These are phyloP conservation scores for Lycaon pictus DNA, from an alignment of 2,113 vertebrate species.

Conservation along the genomic window DNA sequence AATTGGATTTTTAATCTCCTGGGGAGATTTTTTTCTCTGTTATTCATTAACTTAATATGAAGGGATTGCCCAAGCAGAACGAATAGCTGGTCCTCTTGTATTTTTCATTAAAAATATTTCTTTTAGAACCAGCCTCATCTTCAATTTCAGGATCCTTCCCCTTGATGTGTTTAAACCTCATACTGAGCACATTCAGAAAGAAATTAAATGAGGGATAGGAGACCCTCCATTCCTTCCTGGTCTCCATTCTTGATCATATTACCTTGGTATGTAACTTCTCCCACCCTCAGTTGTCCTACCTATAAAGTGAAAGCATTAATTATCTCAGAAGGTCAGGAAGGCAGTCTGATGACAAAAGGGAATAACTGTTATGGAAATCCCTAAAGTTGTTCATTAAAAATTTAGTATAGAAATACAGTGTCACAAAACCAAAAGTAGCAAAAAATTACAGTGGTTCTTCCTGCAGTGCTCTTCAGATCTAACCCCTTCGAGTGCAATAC, in stretches of 20 bases:
- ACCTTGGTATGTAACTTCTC: not conserved
- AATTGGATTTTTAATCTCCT: constrained; percentile 65
- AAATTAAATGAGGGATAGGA: not conserved
- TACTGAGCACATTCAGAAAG: not conserved
- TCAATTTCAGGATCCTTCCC: not conserved
- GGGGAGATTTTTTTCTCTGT: not conserved
- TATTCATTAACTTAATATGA: not conserved
- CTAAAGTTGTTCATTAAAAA: constrained; percentile 1
- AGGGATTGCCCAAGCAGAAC: constrained; percentile 37
- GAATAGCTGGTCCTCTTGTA: not conserved
- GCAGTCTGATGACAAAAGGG: not conserved
- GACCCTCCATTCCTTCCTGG: not conserved
- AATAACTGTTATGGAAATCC: not conserved
- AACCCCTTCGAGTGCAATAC: not conserved
- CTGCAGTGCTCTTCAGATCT: not conserved
- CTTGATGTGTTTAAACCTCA: not conserved
- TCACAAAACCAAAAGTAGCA: not conserved
- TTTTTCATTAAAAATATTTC: constrained; percentile 29
- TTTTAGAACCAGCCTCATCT: not conserved
- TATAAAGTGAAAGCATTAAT: not conserved
- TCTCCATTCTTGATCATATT: not conserved
- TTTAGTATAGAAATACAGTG: not conserved
- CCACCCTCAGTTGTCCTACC: not conserved
- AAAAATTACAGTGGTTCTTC: not conserved
- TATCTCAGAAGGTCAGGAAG: not conserved